Conservation (phyloP, 2,888 invertebrate species). For the Chalcis sispes region DNA sequence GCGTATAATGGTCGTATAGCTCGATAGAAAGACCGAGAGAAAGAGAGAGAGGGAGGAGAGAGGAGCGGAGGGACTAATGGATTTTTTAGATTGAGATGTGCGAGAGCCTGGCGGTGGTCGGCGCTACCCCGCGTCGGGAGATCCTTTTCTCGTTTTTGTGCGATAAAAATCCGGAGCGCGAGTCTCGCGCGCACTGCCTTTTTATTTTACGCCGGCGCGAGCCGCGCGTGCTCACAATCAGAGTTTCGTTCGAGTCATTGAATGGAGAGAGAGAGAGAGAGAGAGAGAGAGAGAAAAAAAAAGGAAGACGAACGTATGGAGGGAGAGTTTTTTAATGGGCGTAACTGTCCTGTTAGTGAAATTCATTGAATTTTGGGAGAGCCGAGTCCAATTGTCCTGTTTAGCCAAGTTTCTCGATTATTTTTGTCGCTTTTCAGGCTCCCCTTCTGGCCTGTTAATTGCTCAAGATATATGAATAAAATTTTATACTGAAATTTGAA, state of each 20-base stretch:
- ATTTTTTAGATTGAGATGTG: slow-evolving; percentile 72
- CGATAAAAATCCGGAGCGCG: slow-evolving; percentile 61
- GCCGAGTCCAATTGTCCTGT: slow-evolving; percentile 14
- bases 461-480: no score
- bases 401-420: no score
- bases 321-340: slow-evolving; percentile 45
- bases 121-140: slow-evolving; percentile 52
- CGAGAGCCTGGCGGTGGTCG: slow-evolving; percentile 52
- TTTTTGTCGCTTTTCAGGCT: no score
- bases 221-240: slow-evolving; percentile 51
- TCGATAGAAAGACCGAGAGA: no score
- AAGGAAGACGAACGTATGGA: no score
- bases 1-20: slow-evolving; percentile 6
- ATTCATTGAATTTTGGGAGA: slow-evolving; percentile 42
- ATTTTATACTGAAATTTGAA: no score
- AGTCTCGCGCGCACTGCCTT: slow-evolving; percentile 43
- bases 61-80: slow-evolving; percentile 65
- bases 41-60: slow-evolving; percentile 1
- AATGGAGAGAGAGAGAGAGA: no score
- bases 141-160: slow-evolving; percentile 51
- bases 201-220: slow-evolving; percentile 37
- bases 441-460: no score
- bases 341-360: slow-evolving; percentile 46
- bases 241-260: slow-evolving; percentile 20
- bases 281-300: no score